Base-by-base conservation (phyloP, 2,888 invertebrate species). In the Nezara viridula region DNA sequence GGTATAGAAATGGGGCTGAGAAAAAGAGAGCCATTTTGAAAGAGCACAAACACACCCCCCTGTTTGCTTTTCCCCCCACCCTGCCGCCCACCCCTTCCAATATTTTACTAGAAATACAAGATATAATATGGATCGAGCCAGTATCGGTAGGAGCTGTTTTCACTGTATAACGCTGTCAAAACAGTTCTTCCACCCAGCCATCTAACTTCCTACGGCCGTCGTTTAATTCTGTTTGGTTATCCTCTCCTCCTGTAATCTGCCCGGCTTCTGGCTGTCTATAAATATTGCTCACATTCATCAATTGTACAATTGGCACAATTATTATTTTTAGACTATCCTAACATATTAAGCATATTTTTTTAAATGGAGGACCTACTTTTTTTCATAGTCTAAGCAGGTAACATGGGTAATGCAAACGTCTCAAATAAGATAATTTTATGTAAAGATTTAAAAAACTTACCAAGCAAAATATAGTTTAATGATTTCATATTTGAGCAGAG, bases 41-140 rank as follows among this genome's bases (percentile, higher is more conserved):
- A 86, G 86, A 86, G 52, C 47, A 86, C 81, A 81, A 81, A 81
- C 81, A 81, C 81, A 81, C 81, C 81, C 77, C 77, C 37, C 50
- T 86, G 52, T 86, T 52, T 55, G 52, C 27, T 40, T 27, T 55
- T 12, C 44, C 44, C 60, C 47, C 66, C 32, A 27, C 40, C 44
- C n/a, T 40, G n/a, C 27, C 73, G 73, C 60, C 88, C 87, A 37
- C 27, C 47, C 47, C 47, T 66, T 77, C 88, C 88, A 88, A 88
- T 88, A 88, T 88, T 88, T 88, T 88, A 88, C 88, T 73, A 88
- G 88, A 88, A 77, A 88, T 88, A 88, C 88, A 88, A 88, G 88
- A 88, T 88, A 88, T 88, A 88, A 88, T 88, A 88, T 73, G 77
- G 73, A 50, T 77, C 27, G 66, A 66, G 49, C 47, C 60, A 47